phyloP scores from a whole-genome alignment of 2,888 invertebrate species.

The Sericinus montela region DNA sequence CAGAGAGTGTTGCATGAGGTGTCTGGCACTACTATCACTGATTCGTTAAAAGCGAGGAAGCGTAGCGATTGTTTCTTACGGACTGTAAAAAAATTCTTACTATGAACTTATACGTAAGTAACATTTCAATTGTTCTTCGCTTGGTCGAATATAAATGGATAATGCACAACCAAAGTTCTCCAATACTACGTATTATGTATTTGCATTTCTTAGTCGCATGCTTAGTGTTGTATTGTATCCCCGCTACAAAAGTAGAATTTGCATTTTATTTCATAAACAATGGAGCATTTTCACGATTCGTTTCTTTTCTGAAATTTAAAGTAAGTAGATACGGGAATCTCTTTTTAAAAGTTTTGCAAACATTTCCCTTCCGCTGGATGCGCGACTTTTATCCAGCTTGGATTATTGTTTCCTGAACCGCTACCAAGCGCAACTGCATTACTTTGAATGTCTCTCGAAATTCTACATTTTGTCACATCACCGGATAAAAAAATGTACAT shows the following conservation, averaged over 20 bases:
- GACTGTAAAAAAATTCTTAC: too few species aligned
- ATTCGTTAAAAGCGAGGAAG: too few species aligned
- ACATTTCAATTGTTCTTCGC: background rate
- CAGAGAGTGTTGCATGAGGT: too few species aligned
- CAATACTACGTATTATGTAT: background rate
- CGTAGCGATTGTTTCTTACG: too few species aligned
- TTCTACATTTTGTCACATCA: background rate
- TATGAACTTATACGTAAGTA: too few species aligned
- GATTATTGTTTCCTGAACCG: conserved; percentile 17
- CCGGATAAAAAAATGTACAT: background rate
- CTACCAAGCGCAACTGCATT: conserved; percentile 5
- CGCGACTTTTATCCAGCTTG: conserved; percentile 13
- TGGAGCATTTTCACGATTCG: conserved; percentile 14
- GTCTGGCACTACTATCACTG: too few species aligned
- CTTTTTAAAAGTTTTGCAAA: conserved; percentile 17
- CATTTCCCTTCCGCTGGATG: conserved; percentile 10
- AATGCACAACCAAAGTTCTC: background rate
- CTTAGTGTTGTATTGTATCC: conserved; percentile 6
- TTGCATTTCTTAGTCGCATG: conserved; percentile 1
- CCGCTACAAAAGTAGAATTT: conserved; percentile 10
- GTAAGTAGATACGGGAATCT: conserved; percentile 15
- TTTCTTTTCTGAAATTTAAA: conserved; percentile 16
- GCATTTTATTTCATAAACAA: conserved; percentile 17
- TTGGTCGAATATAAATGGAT: background rate
- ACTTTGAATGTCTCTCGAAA: conserved; percentile 7